Evolutionary conservation across 2,113 vertebrate species (phyloP).

Genomic region (Xenopus tropicalis): DNA sequence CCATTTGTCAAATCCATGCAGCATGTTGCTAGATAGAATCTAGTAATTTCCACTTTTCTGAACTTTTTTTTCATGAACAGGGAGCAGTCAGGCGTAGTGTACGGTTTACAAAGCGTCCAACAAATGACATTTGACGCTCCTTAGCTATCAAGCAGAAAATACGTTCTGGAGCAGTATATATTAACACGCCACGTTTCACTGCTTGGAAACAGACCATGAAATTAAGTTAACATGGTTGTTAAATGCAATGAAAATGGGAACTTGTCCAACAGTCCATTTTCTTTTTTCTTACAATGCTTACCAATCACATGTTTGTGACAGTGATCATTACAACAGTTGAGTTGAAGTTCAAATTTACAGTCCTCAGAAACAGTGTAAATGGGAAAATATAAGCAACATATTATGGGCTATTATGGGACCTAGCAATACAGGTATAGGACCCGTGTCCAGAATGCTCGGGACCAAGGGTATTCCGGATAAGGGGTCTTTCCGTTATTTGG

Average conservation of each 20-base stretch:
- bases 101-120: constrained; percentile 6
- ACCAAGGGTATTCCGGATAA: no score
- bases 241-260: not conserved
- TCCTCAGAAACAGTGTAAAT: no score
- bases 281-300: no score
- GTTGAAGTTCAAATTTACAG: no score
- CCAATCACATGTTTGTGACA: no score
- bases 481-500: no score
- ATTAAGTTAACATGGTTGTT: constrained; percentile 9
- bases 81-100: not conserved
- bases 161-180: constrained; percentile 15
- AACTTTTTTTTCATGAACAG: not conserved
- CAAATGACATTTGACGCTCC: constrained; percentile 4
- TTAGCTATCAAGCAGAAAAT: constrained; percentile 23
- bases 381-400: no score
- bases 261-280: no score
- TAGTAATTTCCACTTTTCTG: constrained; percentile 4
- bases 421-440: no score
- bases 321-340: no score
- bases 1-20: not conserved
- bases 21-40: constrained; percentile 11
- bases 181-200: constrained; percentile 1
- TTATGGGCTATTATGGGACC: no score
- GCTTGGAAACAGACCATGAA: not conserved
- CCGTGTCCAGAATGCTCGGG: no score